A percentile compares a stretch with the other conserved stretches of the same genome.
Conservation (phyloP, 2,888 invertebrate genomes). For the Frankliniella intonsa region DNA sequence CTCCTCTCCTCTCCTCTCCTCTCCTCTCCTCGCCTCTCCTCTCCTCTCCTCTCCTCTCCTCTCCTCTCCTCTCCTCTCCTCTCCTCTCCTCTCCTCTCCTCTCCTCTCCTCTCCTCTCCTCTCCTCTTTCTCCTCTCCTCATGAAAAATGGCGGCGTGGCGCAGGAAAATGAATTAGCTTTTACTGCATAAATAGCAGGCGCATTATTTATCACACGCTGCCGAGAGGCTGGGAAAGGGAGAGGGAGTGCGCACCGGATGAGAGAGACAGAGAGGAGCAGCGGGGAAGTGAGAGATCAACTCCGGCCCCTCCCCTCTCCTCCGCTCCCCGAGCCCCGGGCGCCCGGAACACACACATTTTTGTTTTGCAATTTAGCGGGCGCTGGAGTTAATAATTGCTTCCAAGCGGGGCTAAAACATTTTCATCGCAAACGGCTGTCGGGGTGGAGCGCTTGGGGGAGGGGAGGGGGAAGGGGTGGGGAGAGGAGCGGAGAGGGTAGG, state of each 20-base stretch:
- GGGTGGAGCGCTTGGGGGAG: not conserved
- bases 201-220: slow-evolving; percentile 14
- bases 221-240: not conserved
- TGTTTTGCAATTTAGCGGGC: slow-evolving; percentile 22
- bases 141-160: slow-evolving; percentile 10
- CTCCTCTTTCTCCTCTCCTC: not conserved
- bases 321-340: not conserved
- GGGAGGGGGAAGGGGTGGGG: not conserved
- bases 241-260: not conserved
- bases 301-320: not conserved
- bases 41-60: no score
- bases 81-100: no score
- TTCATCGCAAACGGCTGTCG: slow-evolving; percentile 24
- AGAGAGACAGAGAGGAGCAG: not conserved
- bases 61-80: no score
- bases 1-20: no score
- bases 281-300: not conserved
- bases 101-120: not conserved
- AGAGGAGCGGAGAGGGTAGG: not conserved
- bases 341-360: not conserved
- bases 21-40: no score
- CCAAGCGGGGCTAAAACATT: slow-evolving; percentile 12
- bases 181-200: slow-evolving; percentile 25
- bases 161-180: slow-evolving; percentile 18
- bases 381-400: slow-evolving; percentile 16